Conservation (phyloP, 2,113 vertebrate genomes). For the Corydoras sp. region DNA sequence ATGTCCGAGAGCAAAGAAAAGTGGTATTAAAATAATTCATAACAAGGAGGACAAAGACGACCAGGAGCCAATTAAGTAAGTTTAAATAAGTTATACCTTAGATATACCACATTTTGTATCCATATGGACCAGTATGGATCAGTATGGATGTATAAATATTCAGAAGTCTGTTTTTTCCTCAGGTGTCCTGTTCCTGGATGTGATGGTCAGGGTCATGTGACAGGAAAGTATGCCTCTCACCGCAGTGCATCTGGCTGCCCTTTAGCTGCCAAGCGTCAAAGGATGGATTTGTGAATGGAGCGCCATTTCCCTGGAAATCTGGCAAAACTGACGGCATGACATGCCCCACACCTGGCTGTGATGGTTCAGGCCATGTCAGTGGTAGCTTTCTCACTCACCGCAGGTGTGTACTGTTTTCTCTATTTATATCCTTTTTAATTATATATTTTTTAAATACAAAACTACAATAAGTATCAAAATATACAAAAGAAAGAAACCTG, state of each 20-base stretch:
- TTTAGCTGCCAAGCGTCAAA: conserved; percentile 95
- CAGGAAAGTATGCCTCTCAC: conserved; percentile 95
- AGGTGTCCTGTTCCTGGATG: conserved; percentile 97
- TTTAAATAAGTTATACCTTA: too few relatives aligned
- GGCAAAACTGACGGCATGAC: conserved; percentile 99
- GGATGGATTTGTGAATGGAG: conserved; percentile 92
- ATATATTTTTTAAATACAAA: too few relatives aligned
- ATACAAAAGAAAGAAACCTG: too few relatives aligned
- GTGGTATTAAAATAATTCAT: conserved; percentile 96
- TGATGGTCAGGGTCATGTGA: conserved; percentile 96
- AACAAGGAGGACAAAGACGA: conserved; percentile 99
- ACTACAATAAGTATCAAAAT: too few relatives aligned
- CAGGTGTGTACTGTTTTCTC: conserved; percentile 64
- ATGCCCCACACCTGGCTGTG: conserved; percentile 93
- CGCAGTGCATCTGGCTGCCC: conserved; percentile 96
- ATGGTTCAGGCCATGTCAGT: conserved; percentile 96
- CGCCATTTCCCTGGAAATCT: conserved; percentile 98
- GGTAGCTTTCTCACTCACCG: conserved; percentile 98
- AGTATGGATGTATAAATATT: too few relatives aligned
- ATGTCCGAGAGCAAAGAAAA: conserved; percentile 95
- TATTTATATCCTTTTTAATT: too few relatives aligned
- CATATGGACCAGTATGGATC: too few relatives aligned
- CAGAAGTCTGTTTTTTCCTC: neutral
- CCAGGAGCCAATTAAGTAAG: conserved; percentile 96
- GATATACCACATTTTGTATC: too few relatives aligned